A percentile compares a stretch with the other conserved stretches of the same genome.
These are phyloP conservation scores for Ceratina japonica DNA, from an alignment of 1,140 invertebrate species.

Conservation along the genomic window DNA sequence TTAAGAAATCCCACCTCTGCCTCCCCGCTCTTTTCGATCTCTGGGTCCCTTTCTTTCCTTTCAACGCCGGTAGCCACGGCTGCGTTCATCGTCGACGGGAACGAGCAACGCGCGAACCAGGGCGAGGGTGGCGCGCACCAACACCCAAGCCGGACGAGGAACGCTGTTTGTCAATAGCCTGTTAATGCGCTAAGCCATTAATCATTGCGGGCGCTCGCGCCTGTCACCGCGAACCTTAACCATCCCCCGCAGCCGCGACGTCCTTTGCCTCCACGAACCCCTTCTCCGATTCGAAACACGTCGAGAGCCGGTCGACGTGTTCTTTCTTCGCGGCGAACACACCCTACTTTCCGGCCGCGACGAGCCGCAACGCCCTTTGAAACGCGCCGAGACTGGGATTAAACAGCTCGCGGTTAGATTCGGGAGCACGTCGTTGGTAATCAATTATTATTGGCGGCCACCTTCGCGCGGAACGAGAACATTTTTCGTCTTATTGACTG, in stretches of 20 bases:
- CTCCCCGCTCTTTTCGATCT: conserved; percentile 52
- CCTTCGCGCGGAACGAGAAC: not conserved
- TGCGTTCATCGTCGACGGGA: conserved; percentile 29
- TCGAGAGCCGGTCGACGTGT: conserved; percentile 29
- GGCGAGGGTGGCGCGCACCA: conserved; percentile 44
- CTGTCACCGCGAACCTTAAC: conserved; percentile 72
- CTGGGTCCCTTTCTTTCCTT: conserved; percentile 63
- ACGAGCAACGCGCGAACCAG: conserved; percentile 53
- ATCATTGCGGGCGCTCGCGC: conserved; percentile 75
- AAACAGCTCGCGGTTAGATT: not conserved
- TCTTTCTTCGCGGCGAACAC: conserved; percentile 46
- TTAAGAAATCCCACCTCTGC: conserved; percentile 65
- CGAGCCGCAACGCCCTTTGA: conserved; percentile 23
- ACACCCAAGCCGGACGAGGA: conserved; percentile 62
- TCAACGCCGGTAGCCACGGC: conserved; percentile 49
- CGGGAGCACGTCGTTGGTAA: not conserved
- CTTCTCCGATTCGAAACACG: not conserved
- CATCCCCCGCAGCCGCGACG: conserved; percentile 48
- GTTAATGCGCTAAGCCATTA: conserved; percentile 80
- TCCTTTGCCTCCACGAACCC: not conserved
- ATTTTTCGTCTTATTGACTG: not conserved
- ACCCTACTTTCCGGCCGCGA: conserved; percentile 36
- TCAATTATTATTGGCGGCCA: conserved; percentile 37
- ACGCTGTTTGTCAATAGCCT: conserved; percentile 79
- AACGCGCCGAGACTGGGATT: not conserved